phyloP scores from a whole-genome alignment of 2,797 vertebrate genomes.

The Poecilia velifera region DNA sequence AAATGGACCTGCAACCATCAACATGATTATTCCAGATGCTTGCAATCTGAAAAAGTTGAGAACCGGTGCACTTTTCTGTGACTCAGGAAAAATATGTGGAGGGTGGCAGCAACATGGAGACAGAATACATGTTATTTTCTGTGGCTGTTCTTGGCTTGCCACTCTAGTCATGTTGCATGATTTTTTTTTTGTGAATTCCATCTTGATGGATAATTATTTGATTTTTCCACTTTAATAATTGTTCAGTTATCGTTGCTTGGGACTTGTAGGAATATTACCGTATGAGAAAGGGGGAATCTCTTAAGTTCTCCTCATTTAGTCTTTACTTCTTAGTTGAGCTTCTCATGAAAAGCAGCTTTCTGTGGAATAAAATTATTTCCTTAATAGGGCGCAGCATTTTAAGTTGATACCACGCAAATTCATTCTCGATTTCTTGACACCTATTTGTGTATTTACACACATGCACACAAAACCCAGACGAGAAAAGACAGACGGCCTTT shows the following conservation, averaged over 20 bases:
- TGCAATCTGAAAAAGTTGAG: neutral
- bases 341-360: neutral
- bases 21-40: constrained; percentile 1
- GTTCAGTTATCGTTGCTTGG: neutral
- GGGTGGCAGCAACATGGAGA: neutral
- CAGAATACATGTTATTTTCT: neutral
- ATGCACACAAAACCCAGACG: no score
- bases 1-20: neutral
- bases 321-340: neutral
- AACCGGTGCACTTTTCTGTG: neutral
- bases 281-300: neutral
- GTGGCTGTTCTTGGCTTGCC: neutral
- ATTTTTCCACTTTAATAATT: neutral
- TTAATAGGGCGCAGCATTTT: neutral
- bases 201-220: neutral
- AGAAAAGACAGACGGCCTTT: neutral
- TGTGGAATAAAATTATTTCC: neutral
- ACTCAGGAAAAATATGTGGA: neutral
- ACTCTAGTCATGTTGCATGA: neutral
- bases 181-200: neutral
- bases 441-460: neutral
- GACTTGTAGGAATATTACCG: neutral
- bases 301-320: neutral
- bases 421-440: neutral
- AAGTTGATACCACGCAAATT: neutral